Evolutionary conservation across 2,797 vertebrate genomes (phyloP), one percentile per base, ranked within the genome.

Genomic region (Melopsittacus undulatus): DNA sequence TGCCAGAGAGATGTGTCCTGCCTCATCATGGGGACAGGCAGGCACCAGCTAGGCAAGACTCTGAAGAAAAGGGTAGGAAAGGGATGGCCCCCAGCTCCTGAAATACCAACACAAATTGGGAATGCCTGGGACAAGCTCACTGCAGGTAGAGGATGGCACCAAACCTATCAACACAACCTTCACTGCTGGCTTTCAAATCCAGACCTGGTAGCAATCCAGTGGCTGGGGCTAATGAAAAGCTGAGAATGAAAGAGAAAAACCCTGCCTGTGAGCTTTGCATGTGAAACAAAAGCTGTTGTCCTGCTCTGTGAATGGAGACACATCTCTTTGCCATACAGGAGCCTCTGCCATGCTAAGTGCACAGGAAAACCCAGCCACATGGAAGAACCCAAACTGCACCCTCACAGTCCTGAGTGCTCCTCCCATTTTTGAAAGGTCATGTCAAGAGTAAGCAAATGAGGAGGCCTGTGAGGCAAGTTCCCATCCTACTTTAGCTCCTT

Each of bases 161-260:
- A 20, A 43, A 81, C 11, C n/a, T 23, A 27, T 36, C 26, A n/a
- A 17, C 43, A 52, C 4, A 36, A 64, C 26, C 20, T 19, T 73
- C 29, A 26, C 17, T 1, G 1, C 32, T 34, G 9, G 26, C 15
- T 27, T 74, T 29, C 61, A 59, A 57, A 64, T 46, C 54, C 32
- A 63, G 27, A 32, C 24, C 32, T 2, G 27, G 21, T 24, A 49
- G 43, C 0, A 2, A 18, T 23, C 21, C 52, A 56, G 30, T 2
- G 2, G 17, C 40, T 0, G 0, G 17, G 34, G 36, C 23, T 54
- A 78, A 38, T 20, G 40, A 26, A n/a, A 51, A 26, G 27, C 4
- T 3, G 32, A 29, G 5, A 21, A 21, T 13, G 26, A 29, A 73
- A 62, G 42, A 63, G 30, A 26, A 74, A 46, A 26, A n/a, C 10